Evolutionary conservation across 1,140 invertebrate species (phyloP).

Genomic region (Lordiphosa stackelbergi): DNA sequence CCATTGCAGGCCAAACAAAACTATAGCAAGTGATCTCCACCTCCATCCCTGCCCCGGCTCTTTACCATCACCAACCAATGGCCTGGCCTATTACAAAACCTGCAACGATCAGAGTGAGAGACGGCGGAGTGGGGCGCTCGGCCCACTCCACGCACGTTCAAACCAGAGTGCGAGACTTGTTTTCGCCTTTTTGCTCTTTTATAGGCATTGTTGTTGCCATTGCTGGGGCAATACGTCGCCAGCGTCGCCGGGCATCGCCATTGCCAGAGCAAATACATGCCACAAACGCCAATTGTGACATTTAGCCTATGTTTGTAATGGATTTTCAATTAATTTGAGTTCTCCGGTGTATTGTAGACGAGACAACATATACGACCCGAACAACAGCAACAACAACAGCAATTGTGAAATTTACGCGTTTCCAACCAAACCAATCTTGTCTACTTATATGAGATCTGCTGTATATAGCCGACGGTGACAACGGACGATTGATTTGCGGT

Average conservation of each 20-base stretch:
- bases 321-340: conserved; percentile 76
- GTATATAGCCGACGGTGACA: conserved; percentile 60
- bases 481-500: conserved; percentile 72
- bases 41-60: background rate
- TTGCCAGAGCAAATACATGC: conserved; percentile 68
- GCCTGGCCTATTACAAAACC: conserved; percentile 58
- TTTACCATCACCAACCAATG: conserved; percentile 11
- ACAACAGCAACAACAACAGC: conserved; percentile 35
- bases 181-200: conserved; percentile 72
- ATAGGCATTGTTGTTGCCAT: conserved; percentile 57
- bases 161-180: conserved; percentile 71
- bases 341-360: conserved; percentile 75
- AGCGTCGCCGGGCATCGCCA: conserved; percentile 27
- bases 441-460: conserved; percentile 8
- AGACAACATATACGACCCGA: conserved; percentile 62
- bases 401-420: conserved; percentile 74
- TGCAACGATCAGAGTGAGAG: conserved; percentile 28
- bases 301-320: conserved; percentile 76
- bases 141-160: conserved; percentile 41
- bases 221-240: conserved; percentile 55
- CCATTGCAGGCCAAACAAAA: conserved; percentile 59
- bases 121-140: conserved; percentile 2
- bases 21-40: conserved; percentile 42
- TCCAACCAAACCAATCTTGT: conserved; percentile 25
- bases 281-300: conserved; percentile 75